Evolutionary conservation across 1,140 invertebrate genomes (phyloP).

Genomic region (Drosophila parvula): DNA sequence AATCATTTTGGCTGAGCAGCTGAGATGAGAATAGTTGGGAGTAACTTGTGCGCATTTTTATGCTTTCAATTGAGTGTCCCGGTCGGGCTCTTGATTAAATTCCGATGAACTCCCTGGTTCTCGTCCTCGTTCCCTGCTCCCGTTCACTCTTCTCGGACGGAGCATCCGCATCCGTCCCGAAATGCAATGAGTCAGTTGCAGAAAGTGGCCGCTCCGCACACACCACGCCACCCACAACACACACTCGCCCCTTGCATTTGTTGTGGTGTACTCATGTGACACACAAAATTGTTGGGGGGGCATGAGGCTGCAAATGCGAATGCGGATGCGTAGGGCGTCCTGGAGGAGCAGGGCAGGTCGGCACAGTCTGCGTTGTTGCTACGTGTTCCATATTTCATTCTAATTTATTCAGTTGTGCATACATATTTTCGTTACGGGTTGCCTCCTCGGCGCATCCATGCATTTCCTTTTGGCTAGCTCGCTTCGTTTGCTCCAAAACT

Average conservation of each 20-base stretch:
- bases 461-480: slow-evolving; percentile 79
- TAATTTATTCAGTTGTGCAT: slow-evolving; percentile 82
- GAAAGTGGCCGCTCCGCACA: slow-evolving; percentile 53
- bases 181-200: slow-evolving; percentile 75
- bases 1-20: slow-evolving; percentile 4
- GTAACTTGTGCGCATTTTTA: slow-evolving; percentile 63
- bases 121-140: not conserved
- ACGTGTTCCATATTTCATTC: slow-evolving; percentile 83
- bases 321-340: slow-evolving; percentile 12
- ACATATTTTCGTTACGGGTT: slow-evolving; percentile 82
- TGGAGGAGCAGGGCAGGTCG: slow-evolving; percentile 9
- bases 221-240: slow-evolving; percentile 8
- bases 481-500: slow-evolving; percentile 81
- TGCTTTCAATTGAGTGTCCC: slow-evolving; percentile 69
- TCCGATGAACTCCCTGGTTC: slow-evolving; percentile 53
- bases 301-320: slow-evolving; percentile 11
- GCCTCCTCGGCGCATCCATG: slow-evolving; percentile 78
- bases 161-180: slow-evolving; percentile 24
- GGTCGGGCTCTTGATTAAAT: slow-evolving; percentile 73
- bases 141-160: not conserved
- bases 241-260: slow-evolving; percentile 53
- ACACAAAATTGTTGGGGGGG: slow-evolving; percentile 29
- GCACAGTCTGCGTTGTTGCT: slow-evolving; percentile 54
- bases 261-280: slow-evolving; percentile 67
- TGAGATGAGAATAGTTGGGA: slow-evolving; percentile 18